Base-by-base conservation (phyloP, 1,140 invertebrate species). In the Antheraea pernyi region DNA sequence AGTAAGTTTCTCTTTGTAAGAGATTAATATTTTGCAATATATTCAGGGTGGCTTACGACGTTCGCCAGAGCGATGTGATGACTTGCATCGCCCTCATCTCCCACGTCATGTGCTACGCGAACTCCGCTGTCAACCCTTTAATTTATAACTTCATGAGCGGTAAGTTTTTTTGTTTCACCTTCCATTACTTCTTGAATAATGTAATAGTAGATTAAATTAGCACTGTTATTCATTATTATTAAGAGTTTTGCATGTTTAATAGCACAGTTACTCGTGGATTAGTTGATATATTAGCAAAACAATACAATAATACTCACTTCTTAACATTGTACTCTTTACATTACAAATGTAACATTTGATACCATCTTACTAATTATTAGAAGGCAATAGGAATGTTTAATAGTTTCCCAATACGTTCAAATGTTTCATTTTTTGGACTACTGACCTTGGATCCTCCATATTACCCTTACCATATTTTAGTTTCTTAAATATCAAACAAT, bases 101-200 rank as follows among this genome's bases (percentile, higher is more conserved):
- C 0, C 97, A 97, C 81, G 97, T 96, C 93, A 88, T 97, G 53
- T 96, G 96, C 81, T 98, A 98, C 85, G 96, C 96, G 53, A 98
- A 98, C 89, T 97, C 96, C 68, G 97, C 97, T 7, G 94, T 98
- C 67, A 99, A 99, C 92, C 97, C 97, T 0, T 91, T 98, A 65
- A 98, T 98, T 68, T 98, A 98, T 91, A 98, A 98, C 87, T 98
- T 98, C 83, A 98, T 98, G 97, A 98, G 97, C 84, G 96, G 97
- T 98, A 94, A 95, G 94, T 94, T 53, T 62, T 59, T 53, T 16
- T 53, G 16, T n/a, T 10, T 53, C 46, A 16, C 6, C 46, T 13
- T 53, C 46, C 46, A 53, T 11, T 53, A 16, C 16, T 53, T 53
- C 13, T 53, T 16, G 1, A n/a, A n/a, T n/a, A n/a, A n/a, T n/a